Evolutionary conservation across 2,113 vertebrate species (phyloP).

Genomic region (Carollia perspicillata): DNA sequence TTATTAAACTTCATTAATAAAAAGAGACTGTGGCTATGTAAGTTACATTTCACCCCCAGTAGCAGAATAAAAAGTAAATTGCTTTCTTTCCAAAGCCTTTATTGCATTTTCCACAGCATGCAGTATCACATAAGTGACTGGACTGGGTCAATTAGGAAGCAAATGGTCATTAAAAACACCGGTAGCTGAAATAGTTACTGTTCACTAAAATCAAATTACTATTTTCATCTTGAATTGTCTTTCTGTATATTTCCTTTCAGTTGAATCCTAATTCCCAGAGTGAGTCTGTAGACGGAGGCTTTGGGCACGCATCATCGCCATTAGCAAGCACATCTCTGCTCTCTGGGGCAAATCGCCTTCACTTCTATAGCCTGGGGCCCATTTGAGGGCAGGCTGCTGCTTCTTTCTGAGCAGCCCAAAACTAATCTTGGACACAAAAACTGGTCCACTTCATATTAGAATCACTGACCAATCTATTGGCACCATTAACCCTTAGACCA

Average conservation of each 20-base stretch:
- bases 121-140: background rate
- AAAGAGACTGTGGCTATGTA: background rate
- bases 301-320: background rate
- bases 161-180: background rate
- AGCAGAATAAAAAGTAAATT: slow-evolving; percentile 4
- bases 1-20: background rate
- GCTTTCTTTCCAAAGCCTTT: background rate
- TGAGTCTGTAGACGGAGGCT: background rate
- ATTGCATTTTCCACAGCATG: background rate
- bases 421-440: background rate
- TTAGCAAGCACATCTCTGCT: background rate
- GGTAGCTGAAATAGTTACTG: background rate
- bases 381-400: background rate
- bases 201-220: slow-evolving; percentile 23
- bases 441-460: background rate
- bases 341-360: background rate
- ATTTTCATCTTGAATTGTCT: background rate
- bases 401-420: slow-evolving; percentile 4
- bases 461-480: background rate
- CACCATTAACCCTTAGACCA: background rate
- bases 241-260: slow-evolving; percentile 6
- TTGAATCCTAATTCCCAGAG: background rate
- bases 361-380: background rate
- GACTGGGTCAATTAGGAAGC: background rate
- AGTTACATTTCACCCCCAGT: background rate